Base-by-base conservation (phyloP, 2,888 invertebrate genomes). In the Drosophila monieri region DNA sequence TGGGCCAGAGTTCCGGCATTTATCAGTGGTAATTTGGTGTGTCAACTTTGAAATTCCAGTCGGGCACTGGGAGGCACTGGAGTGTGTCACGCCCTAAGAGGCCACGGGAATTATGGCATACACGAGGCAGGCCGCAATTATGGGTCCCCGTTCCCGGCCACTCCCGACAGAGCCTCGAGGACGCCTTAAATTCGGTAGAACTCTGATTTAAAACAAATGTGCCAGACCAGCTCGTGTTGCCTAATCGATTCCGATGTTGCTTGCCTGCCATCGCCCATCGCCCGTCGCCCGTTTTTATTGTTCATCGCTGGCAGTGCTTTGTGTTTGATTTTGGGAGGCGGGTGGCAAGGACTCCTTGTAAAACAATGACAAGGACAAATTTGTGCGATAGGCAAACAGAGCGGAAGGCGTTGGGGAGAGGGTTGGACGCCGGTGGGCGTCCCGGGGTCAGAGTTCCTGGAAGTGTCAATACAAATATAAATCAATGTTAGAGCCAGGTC, bases 381-480 rank as follows among this genome's bases (percentile, higher is more conserved):
- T 83, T 73, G 73, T 75, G 65, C 69, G 71, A 69, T 56, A 60
- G 73, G 51, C 67, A 70, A 73, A 65, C 66, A 71, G 39, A 62
- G 15, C 6, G 18, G 32, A 48, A 30, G 48, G 48, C 18, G 30
- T 15, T 41, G 3, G 27, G 14, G 47, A 48, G 15, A 6, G 30
- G 15, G 48, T 18, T 30, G n/a, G n/a, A n/a, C n/a, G 30, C 9
- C 6, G 2, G 1, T 18, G 18, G 8, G 23, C 21, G 44, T 4
- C 5, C 12, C 39, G 55, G 30, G 52, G 52, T 44, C 52, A 44
- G 44, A 52, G 35, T 35, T 76, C 54, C 62, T 73, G 73, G 41
- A 77, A 76, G 80, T 85, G 86, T 83, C 81, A 84, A 84, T 81
- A 77, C 78, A 85, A 77, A 80, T 83, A 84, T 84, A 83, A 83